These are phyloP conservation scores for Anguilla anguilla DNA, from an alignment of 2,797 vertebrate genomes.

Conservation along the genomic window DNA sequence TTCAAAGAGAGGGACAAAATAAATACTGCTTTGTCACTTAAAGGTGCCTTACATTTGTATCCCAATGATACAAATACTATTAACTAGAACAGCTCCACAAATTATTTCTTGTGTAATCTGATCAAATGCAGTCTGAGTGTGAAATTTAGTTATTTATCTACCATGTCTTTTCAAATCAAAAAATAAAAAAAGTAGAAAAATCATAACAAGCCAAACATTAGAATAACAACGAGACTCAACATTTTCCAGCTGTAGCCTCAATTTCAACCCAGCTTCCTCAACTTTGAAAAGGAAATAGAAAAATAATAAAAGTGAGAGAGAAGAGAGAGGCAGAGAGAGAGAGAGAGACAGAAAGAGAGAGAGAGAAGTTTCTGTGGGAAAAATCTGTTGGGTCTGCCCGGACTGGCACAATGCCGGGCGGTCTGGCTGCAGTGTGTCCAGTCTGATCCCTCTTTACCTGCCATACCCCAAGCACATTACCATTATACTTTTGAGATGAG, in stretches of 20 bases:
- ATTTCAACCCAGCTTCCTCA: not conserved
- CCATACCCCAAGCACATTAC: not conserved
- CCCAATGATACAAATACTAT: not conserved
- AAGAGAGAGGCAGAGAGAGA: not conserved
- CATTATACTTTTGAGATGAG: not conserved
- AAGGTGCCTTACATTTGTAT: not conserved
- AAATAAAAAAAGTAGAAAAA: not conserved
- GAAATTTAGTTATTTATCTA: not conserved
- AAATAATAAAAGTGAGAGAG: slow-evolving; percentile 10
- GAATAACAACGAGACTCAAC: not conserved
- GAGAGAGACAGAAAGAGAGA: not conserved
- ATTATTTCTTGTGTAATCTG: not conserved
- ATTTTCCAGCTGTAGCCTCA: slow-evolving; percentile 15
- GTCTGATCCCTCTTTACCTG: slow-evolving; percentile 20
- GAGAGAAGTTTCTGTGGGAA: slow-evolving; percentile 11
- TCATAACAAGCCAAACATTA: slow-evolving; percentile 10
- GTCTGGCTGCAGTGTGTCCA: slow-evolving; percentile 14
- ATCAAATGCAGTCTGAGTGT: not conserved
- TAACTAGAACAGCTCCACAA: not conserved
- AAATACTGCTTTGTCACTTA: not conserved
- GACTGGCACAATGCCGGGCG: slow-evolving; percentile 5
- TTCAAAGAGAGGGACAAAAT: not conserved
- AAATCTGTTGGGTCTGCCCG: not conserved
- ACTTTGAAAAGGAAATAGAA: slow-evolving; percentile 11
- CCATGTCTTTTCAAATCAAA: slow-evolving; percentile 14